Base-by-base conservation (phyloP, 1,140 invertebrate genomes). In the Caerostris darwini region DNA sequence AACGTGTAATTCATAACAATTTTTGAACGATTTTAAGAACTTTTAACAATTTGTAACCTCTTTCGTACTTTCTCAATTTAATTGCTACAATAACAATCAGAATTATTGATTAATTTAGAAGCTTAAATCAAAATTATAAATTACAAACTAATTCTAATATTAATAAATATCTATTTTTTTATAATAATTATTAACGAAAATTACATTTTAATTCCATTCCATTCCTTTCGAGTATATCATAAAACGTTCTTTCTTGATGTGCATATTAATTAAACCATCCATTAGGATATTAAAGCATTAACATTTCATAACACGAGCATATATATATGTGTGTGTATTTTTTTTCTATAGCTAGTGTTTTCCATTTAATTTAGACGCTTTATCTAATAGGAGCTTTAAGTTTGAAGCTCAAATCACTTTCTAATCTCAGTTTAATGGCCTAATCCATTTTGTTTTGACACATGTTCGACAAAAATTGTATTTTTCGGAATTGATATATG, bases 391-490 rank as follows among this genome's bases (percentile, higher is more conserved):
- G 6, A 54, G 50, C 86, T 88, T 8, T 53, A 67, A 14, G n/a
- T 53, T 50, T 19, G 53, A 34, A 34, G 0, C 19, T 8, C 59
- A 67, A 67, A 88, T 64, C 86, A 54, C 61, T 88, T 88, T 67
- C 58, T 88, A 88, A 88, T 88, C 86, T 88, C 56, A 64, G 61
- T 88, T 88, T 88, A 88, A 88, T 67, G 86, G 67, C 58, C 53
- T 59, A 88, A 67, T 88, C 59, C 59, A 88, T 88, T 88, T 88
- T 88, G 8, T 88, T 88, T 14, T 88, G 61, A 88, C 86, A 88
- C 34, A 53, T 67, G 10, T 34, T 7, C 14, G 61, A 54, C 14
- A 34, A 53, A 88, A 67, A 88, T 64, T 88, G 19, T 58, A 88
- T 61, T 88, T 88, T 88, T 53, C 50, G 53, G 61, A 14, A 88